These are phyloP conservation scores for Eufriesea mexicana DNA, from an alignment of 1,140 invertebrate species.

Conservation along the genomic window DNA sequence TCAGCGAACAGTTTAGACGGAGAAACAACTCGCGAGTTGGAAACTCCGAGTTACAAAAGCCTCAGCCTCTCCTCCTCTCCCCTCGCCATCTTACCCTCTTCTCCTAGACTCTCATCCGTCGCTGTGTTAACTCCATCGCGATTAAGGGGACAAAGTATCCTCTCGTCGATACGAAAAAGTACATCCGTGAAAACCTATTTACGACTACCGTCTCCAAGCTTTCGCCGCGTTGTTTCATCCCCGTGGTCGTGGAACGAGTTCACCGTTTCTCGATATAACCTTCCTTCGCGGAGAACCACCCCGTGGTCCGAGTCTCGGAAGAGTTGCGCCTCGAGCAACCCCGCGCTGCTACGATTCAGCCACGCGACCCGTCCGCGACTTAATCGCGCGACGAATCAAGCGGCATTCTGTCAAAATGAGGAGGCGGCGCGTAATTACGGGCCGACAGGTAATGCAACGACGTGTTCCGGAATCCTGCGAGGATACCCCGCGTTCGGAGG, in stretches of 20 bases:
- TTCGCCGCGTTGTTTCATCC: not conserved
- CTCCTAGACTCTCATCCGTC: no score
- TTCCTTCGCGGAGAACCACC: no score
- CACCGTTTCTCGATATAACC: no score
- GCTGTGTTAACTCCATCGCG: not conserved
- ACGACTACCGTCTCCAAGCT: not conserved
- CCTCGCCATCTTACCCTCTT: not conserved
- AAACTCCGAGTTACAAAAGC: not conserved
- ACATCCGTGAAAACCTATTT: not conserved
- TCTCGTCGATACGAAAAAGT: not conserved
- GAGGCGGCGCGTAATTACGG: constrained; percentile 24
- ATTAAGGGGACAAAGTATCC: not conserved
- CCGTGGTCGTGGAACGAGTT: no score
- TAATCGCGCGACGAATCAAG: not conserved
- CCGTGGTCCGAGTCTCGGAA: no score
- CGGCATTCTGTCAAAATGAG: not conserved
- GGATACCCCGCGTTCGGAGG: constrained; percentile 29
- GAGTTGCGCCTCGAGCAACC: no score
- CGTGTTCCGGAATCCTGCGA: constrained; percentile 37
- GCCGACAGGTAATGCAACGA: constrained; percentile 23
- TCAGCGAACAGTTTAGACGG: constrained; percentile 2
- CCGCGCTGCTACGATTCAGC: no score
- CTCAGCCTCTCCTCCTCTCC: no score
- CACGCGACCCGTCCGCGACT: not conserved
- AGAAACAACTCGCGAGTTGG: not conserved